Evolutionary conservation across 2,888 invertebrate genomes (phyloP).

Genomic region (Temnothorax ravouxi): DNA sequence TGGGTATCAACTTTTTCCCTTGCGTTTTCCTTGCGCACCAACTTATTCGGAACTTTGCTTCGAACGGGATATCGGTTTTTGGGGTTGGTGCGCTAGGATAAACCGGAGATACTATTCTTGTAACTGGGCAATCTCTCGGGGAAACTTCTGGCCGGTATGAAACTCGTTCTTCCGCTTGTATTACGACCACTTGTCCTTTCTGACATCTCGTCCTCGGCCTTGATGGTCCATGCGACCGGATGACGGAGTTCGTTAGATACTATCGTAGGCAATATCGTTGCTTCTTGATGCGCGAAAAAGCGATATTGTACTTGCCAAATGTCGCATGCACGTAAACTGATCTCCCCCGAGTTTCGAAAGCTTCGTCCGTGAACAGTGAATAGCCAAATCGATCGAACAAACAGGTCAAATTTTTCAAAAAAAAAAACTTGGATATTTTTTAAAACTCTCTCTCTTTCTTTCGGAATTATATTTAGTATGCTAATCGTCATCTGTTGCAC

Average conservation of each 20-base stretch:
- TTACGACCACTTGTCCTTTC: conserved; percentile 42
- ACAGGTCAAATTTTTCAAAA: neutral
- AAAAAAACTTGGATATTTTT: neutral
- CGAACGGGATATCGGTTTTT: conserved; percentile 48
- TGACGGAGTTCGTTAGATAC: conserved; percentile 32
- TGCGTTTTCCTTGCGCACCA: conserved; percentile 21
- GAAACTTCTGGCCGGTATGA: conserved; percentile 43
- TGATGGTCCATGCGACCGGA: conserved; percentile 27
- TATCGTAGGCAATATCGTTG: conserved; percentile 24
- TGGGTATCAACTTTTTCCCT: conserved; percentile 29
- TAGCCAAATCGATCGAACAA: conserved; percentile 5
- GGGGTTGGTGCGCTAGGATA: conserved; percentile 34
- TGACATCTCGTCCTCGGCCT: conserved; percentile 31
- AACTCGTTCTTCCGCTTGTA: conserved; percentile 44
- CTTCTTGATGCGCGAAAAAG: neutral
- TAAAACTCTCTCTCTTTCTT: neutral
- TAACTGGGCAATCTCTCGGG: conserved; percentile 52
- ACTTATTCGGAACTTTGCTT: conserved; percentile 48
- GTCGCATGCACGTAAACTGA: neutral
- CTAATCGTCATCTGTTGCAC: neutral
- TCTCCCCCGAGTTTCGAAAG: neutral
- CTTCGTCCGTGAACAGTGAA: neutral
- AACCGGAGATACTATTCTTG: conserved; percentile 53
- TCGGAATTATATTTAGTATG: neutral
- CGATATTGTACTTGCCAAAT: neutral